Conservation (phyloP, 2,888 invertebrate species). For the Drosophila diplacantha region DNA sequence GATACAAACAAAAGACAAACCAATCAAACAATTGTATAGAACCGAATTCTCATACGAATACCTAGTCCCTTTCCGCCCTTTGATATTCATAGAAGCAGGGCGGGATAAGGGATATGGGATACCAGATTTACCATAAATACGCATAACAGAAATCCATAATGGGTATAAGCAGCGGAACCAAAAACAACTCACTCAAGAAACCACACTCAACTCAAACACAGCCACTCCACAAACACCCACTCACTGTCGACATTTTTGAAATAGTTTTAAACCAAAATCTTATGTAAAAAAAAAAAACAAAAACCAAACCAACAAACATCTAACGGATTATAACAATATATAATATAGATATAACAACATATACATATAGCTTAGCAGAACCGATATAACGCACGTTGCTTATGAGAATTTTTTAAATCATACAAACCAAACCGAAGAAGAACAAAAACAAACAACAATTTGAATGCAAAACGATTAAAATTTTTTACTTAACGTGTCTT, state of each 20-base stretch:
- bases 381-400: slow-evolving; percentile 71
- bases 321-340: slow-evolving; percentile 60
- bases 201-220: slow-evolving; percentile 13
- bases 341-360: slow-evolving; percentile 44
- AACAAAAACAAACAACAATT: slow-evolving; percentile 35
- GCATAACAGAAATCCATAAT: slow-evolving; percentile 18
- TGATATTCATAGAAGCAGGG: slow-evolving; percentile 32
- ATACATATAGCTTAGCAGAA: slow-evolving; percentile 67
- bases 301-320: slow-evolving; percentile 34
- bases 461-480: slow-evolving; percentile 61
- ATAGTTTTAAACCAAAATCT: slow-evolving; percentile 61
- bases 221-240: slow-evolving; percentile 2
- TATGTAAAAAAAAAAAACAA: slow-evolving; percentile 60
- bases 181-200: slow-evolving; percentile 12
- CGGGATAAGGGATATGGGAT: slow-evolving; percentile 6
- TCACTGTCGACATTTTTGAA: slow-evolving; percentile 51
- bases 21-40: slow-evolving; percentile 56
- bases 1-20: slow-evolving; percentile 11
- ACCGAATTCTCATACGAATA: slow-evolving; percentile 11
- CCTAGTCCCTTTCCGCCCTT: slow-evolving; percentile 11
- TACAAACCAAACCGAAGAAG: slow-evolving; percentile 42
- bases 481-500: slow-evolving; percentile 71
- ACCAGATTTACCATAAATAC: slow-evolving; percentile 28
- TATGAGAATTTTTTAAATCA: slow-evolving; percentile 70
- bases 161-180: slow-evolving; percentile 35